These are phyloP conservation scores for Hypomecis punctinalis DNA, from an alignment of 2,888 invertebrate genomes.

Conservation along the genomic window DNA sequence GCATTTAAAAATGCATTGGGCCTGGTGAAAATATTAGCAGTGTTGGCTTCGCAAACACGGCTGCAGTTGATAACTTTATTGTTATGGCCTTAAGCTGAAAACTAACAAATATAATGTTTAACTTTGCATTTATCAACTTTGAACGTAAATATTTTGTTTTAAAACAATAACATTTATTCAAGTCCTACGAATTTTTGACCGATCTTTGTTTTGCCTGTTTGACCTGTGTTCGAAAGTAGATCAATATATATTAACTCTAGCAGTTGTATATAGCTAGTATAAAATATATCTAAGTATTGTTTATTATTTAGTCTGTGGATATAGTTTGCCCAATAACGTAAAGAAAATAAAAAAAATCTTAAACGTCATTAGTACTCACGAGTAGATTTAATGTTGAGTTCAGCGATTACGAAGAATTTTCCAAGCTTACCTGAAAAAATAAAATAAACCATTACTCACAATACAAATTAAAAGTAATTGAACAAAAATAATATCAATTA, in stretches of 20 bases:
- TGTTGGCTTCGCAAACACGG: conserved; percentile 57
- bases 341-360: no score
- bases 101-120: conserved; percentile 32
- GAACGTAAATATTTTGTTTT: neutral
- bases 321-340: no score
- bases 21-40: conserved; percentile 60
- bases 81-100: conserved; percentile 54
- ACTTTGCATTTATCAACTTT: conserved; percentile 13
- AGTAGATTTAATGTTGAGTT: neutral
- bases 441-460: conserved; percentile 3
- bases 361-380: conserved; percentile 2
- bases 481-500: neutral
- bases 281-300: no score
- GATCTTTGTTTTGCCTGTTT: no score
- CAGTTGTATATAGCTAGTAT: no score
- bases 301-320: no score
- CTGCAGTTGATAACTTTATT: conserved; percentile 67
- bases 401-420: neutral
- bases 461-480: neutral
- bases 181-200: no score
- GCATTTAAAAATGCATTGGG: conserved; percentile 50
- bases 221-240: no score
- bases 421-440: conserved; percentile 35
- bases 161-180: neutral
- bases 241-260: no score